Evolutionary conservation across 2,797 vertebrate genomes (phyloP), one percentile per base, ranked within the genome.

Genomic region (Rhadinocentrus ornatus): DNA sequence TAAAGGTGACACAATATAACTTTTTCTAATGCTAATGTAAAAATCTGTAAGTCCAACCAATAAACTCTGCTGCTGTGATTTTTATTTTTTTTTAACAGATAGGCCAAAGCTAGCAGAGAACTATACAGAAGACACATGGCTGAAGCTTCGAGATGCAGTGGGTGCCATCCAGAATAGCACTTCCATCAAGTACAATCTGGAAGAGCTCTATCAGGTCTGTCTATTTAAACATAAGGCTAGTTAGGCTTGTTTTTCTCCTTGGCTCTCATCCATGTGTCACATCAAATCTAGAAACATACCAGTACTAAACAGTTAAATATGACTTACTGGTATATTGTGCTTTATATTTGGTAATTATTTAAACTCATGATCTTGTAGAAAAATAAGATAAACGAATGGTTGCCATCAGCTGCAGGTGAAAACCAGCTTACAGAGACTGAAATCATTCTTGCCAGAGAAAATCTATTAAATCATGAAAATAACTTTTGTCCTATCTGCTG

Each of bases 101-200:
- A 96, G 98, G 88, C 98, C 98, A 74, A 99, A 98, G 93, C 93
- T 99, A 93, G 96, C 97, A 29, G 97, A 99, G 92, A 99, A 98
- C 92, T 99, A 99, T 85, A 99, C 97, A 15, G 97, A 98, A 89
- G 97, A 99, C 91, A 99, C 97, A 6, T 99, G 98, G 98, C 94
- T 99, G 89, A 99, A 99, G 87, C 93, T 99, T 76, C 96, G 97
- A 87, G 97, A 97, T 91, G 97, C 98, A 4, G 98, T 99, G 60
- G 96, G 97, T 83, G 97, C 98, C 84, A 99, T 99, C 87, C 97
- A 99, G 91, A 99, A 97, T 92, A 99, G 98, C 94, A 99, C 97
- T 90, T 98, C 98, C 2, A 99, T 99, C 92, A 97, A 98, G 80
- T 99, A 98, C 93, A 99, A 98, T 89, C 94, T 99, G 89, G 98